Evolutionary conservation across 1,140 invertebrate genomes (phyloP).

Genomic region (Coboldia fuscipes): DNA sequence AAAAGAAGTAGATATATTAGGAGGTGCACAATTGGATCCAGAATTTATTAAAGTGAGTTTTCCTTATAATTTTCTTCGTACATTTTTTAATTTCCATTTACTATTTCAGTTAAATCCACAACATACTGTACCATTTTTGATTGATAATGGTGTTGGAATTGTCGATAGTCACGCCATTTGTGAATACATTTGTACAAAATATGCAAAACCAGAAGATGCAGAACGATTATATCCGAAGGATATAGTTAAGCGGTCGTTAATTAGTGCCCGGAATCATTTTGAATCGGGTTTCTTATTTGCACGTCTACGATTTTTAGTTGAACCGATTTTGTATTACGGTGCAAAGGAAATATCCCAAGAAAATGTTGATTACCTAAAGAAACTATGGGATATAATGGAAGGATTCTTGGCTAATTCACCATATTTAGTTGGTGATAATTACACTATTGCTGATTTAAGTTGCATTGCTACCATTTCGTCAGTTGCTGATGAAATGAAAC

Average conservation of each 20-base stretch:
- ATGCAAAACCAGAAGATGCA: slow-evolving; percentile 25
- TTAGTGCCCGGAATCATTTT: slow-evolving; percentile 33
- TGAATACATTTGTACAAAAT: slow-evolving; percentile 30
- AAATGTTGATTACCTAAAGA: slow-evolving; percentile 19
- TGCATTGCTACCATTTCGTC: slow-evolving; percentile 26
- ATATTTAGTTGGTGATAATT: slow-evolving; percentile 21
- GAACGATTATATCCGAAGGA: slow-evolving; percentile 32
- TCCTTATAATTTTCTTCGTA: not conserved
- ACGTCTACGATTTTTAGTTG: slow-evolving; percentile 24
- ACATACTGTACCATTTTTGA: slow-evolving; percentile 44
- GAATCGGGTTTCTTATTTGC: slow-evolving; percentile 37
- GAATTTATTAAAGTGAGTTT: slow-evolving; percentile 37
- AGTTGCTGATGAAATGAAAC: slow-evolving; percentile 10
- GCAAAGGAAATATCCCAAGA: slow-evolving; percentile 8
- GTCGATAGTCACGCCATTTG: slow-evolving; percentile 36
- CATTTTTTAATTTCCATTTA: not conserved
- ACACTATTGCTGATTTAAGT: slow-evolving; percentile 30
- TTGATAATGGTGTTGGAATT: too few species aligned
- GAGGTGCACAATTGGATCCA: slow-evolving; percentile 40
- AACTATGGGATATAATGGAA: slow-evolving; percentile 26
- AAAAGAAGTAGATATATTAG: slow-evolving; percentile 23
- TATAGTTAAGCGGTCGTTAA: slow-evolving; percentile 22
- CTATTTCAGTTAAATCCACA: slow-evolving; percentile 40
- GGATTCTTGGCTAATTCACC: slow-evolving; percentile 18
- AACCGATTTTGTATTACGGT: slow-evolving; percentile 15